These are phyloP conservation scores for Agrochola circellaris DNA, from an alignment of 2,888 invertebrate genomes.

Conservation along the genomic window DNA sequence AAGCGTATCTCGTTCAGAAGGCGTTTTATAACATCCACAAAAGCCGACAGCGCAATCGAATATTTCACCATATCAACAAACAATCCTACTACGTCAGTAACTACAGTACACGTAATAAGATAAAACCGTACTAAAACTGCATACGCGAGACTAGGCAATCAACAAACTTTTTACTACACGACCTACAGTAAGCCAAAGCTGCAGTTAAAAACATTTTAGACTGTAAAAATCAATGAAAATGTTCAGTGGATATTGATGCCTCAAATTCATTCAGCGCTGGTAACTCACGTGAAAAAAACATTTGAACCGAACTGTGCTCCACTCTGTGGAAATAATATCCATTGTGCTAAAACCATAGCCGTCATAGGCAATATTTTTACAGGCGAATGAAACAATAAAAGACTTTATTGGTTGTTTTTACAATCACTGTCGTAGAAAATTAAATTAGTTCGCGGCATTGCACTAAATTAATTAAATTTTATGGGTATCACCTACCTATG, in stretches of 20 bases:
- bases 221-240: conserved; percentile 71
- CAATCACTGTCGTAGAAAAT: conserved; percentile 68
- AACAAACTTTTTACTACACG: conserved; percentile 46
- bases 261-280: conserved; percentile 72
- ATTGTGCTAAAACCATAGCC: conserved; percentile 74
- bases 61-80: not conserved
- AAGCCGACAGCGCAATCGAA: conserved; percentile 1
- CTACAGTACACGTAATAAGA: conserved; percentile 6
- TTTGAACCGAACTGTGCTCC: conserved; percentile 62
- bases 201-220: conserved; percentile 44
- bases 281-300: conserved; percentile 68
- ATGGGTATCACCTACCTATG: conserved; percentile 18
- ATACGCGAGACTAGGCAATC: conserved; percentile 29
- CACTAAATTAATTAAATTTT: conserved; percentile 63
- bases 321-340: conserved; percentile 73
- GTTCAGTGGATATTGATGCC: conserved; percentile 64
- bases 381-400: conserved; percentile 73
- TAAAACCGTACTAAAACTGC: conserved; percentile 40
- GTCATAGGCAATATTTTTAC: conserved; percentile 76
- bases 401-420: conserved; percentile 71
- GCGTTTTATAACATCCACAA: not conserved
- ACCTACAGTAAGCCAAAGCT: conserved; percentile 13
- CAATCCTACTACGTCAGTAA: not conserved
- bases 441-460: conserved; percentile 66
- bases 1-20: no score